Evolutionary conservation across 2,113 vertebrate genomes (phyloP), one percentile per base, ranked within the genome.

Genomic region (Pica pica): DNA sequence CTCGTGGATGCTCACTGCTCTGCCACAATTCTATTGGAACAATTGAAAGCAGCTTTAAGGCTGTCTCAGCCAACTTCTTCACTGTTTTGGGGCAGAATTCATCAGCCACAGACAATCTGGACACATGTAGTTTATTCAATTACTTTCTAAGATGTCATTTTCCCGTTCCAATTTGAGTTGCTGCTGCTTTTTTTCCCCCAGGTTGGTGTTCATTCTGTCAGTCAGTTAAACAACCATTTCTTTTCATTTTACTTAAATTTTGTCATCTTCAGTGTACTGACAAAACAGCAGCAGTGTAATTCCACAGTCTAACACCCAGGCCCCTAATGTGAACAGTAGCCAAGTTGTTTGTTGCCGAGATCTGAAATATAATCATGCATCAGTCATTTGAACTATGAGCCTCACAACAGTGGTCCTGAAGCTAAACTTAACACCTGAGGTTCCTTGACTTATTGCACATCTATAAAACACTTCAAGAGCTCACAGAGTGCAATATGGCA

Each of bases 41-140:
- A 83, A 93, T 1, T 91, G 83, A 90, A 92, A 88, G 52, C 50
- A 86, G n/a, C 21, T 93, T 83, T 69, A 77, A 46, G 42, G n/a
- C 76, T 79, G 50, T 39, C 59, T 92, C 42, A 61, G 59, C 14
- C n/a, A 57, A 46, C 31, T 86, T 42, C 67, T 87, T 83, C 46
- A 39, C n/a, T 79, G 27, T 73, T 60, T 41, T 41, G 28, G 53
- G 56, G 23, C 0, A 1, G 56, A 93, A 88, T 88, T 80, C 42
- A 63, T 26, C 30, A 42, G 37, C 16, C 14, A 2, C 49, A 65
- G 46, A 46, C n/a, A 61, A 69, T 47, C 46, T 46, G 50, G 57
- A 80, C 46, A 84, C 22, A 57, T 37, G 22, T 20, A 42, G 21
- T 64, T 82, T 64, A 64, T 47, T 30, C 65, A 64, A 28, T 60